Evolutionary conservation across 1,140 invertebrate species (phyloP).

Genomic region (Fopius arisanus): DNA sequence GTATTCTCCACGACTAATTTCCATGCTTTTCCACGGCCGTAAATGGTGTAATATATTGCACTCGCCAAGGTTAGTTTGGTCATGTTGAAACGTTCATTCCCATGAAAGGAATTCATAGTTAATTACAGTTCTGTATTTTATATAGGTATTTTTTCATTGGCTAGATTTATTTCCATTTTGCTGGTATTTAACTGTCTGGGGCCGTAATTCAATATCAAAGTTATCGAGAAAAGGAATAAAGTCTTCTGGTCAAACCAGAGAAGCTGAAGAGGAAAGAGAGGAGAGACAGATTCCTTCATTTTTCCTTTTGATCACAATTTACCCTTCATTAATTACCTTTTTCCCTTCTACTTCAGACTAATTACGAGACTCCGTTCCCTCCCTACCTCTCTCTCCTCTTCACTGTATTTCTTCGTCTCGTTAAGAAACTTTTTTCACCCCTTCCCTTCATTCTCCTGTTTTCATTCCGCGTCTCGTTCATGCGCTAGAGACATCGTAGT

Average conservation of each 20-base stretch:
- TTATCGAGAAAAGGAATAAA: neutral
- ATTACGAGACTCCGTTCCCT: neutral
- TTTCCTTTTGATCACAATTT: conserved; percentile 4
- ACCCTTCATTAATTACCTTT: neutral
- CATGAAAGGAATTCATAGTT: neutral
- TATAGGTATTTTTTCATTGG: neutral
- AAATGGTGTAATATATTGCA: conserved; percentile 15
- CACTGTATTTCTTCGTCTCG: conserved; percentile 18
- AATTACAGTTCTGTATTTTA: neutral
- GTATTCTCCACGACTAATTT: neutral
- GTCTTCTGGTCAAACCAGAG: neutral
- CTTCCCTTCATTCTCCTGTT: conserved; percentile 3
- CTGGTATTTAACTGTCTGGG: neutral
- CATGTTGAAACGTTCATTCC: neutral
- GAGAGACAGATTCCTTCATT: neutral
- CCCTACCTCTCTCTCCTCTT: neutral
- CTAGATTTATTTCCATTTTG: neutral
- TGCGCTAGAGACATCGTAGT: conserved; percentile 16
- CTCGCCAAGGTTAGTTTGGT: neutral
- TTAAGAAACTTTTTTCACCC: conserved; percentile 13
- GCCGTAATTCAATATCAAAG: neutral
- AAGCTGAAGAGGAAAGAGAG: neutral
- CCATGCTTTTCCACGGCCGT: neutral
- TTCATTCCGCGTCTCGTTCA: conserved; percentile 3
- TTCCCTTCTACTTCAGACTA: neutral